phyloP scores from a whole-genome alignment of 1,140 invertebrate genomes.

The Coboldia fuscipes region DNA sequence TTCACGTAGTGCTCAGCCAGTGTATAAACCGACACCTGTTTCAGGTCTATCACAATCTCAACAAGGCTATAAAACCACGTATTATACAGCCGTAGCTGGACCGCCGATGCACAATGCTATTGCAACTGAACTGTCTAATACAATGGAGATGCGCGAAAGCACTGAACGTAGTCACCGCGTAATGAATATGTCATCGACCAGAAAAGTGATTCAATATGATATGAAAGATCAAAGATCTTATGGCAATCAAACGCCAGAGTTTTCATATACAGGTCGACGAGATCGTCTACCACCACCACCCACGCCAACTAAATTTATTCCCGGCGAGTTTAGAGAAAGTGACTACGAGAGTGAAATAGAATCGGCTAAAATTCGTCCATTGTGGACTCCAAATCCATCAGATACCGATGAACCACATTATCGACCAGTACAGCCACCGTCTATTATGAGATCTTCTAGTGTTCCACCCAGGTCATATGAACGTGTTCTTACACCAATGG shows the following conservation, averaged over 20 bases:
- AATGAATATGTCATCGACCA: slow-evolving; percentile 43
- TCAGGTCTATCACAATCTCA: slow-evolving; percentile 29
- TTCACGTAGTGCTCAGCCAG: slow-evolving; percentile 10
- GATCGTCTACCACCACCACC: slow-evolving; percentile 24
- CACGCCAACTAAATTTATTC: slow-evolving; percentile 40
- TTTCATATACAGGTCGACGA: slow-evolving; percentile 17
- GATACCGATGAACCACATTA: slow-evolving; percentile 34
- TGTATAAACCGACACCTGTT: slow-evolving; percentile 25
- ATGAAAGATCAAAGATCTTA: slow-evolving; percentile 16
- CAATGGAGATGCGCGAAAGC: slow-evolving; percentile 42
- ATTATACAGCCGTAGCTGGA: slow-evolving; percentile 28
- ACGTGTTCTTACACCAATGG: slow-evolving; percentile 30
- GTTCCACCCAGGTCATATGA: slow-evolving; percentile 21
- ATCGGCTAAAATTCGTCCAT: slow-evolving; percentile 28
- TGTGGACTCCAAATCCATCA: slow-evolving; percentile 34
- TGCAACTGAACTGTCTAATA: slow-evolving; percentile 40
- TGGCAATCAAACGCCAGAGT: slow-evolving; percentile 8
- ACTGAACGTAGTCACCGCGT: slow-evolving; percentile 37
- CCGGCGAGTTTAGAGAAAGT: slow-evolving; percentile 40
- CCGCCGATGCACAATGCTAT: slow-evolving; percentile 31
- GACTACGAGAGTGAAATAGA: slow-evolving; percentile 51
- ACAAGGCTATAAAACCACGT: slow-evolving; percentile 22
- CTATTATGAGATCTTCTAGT: slow-evolving; percentile 20
- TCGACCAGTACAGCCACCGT: slow-evolving; percentile 32
- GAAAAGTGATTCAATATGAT: slow-evolving; percentile 40